These are phyloP conservation scores for Pterostichus niger DNA, from an alignment of 2,888 invertebrate species.

Conservation along the genomic window DNA sequence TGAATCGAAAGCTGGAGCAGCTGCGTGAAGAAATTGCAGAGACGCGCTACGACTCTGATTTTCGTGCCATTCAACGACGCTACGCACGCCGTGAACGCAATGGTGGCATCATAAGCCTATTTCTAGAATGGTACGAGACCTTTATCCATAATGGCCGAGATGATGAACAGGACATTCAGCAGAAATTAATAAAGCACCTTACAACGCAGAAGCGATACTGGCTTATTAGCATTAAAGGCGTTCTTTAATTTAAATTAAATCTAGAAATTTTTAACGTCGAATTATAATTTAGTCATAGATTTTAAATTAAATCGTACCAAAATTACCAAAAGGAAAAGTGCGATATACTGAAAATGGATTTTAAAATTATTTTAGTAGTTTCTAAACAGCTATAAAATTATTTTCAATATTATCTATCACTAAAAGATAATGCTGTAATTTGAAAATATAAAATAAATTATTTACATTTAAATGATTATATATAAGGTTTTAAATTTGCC, in stretches of 20 bases:
- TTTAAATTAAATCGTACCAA: no score
- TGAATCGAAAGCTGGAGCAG: conserved; percentile 1
- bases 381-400: no score
- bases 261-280: no score
- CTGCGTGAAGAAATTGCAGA: not conserved
- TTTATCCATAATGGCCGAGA: not conserved
- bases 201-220: conserved; percentile 24
- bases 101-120: conserved; percentile 18
- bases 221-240: conserved; percentile 22
- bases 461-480: no score
- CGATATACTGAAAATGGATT: no score
- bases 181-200: conserved; percentile 9
- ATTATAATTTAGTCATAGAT: no score
- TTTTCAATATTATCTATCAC: no score
- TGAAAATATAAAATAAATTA: no score
- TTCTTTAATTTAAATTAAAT: not conserved
- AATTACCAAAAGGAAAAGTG: no score
- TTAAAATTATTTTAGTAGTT: no score
- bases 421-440: no score
- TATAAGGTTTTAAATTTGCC: no score
- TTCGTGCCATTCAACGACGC: not conserved
- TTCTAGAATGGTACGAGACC: conserved; percentile 11
- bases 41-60: not conserved
- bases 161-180: not conserved
- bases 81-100: conserved; percentile 19